phyloP scores from a whole-genome alignment of 2,113 vertebrate genomes.

The Lepus timidus region DNA sequence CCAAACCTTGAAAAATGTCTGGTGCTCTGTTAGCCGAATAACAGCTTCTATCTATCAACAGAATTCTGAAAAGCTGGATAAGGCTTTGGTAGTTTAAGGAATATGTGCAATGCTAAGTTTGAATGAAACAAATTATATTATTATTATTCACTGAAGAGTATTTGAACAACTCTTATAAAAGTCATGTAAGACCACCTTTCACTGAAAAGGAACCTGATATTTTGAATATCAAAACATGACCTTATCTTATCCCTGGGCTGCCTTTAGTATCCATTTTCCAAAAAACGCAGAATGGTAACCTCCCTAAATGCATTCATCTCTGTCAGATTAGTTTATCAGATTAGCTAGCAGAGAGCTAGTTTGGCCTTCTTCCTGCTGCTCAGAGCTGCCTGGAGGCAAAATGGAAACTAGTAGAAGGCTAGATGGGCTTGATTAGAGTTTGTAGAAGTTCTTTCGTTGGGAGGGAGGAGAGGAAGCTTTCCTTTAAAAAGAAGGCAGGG shows the following conservation, averaged over 20 bases:
- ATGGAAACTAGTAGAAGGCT: neutral
- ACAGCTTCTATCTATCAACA: slow-evolving; percentile 23
- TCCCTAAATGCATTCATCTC: slow-evolving; percentile 23
- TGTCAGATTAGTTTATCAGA: slow-evolving; percentile 68
- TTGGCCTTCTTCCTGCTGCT: slow-evolving; percentile 1
- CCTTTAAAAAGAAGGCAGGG: neutral
- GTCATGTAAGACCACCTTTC: neutral
- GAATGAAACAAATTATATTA: neutral
- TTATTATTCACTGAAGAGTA: neutral
- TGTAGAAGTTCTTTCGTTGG: slow-evolving; percentile 32
- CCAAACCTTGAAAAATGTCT: slow-evolving; percentile 31
- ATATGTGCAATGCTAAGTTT: neutral
- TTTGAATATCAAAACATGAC: neutral
- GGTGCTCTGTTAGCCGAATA: slow-evolving; percentile 56
- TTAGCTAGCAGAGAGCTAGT: slow-evolving; percentile 36
- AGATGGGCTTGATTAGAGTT: slow-evolving; percentile 47
- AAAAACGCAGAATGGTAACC: neutral
- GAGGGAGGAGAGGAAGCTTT: neutral
- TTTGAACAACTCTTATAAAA: slow-evolving; percentile 22
- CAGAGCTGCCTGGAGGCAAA: slow-evolving; percentile 53
- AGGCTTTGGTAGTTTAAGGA: slow-evolving; percentile 5
- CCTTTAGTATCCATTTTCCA: slow-evolving; percentile 36
- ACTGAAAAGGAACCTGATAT: slow-evolving; percentile 10
- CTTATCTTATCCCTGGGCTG: neutral
- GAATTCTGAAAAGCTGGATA: slow-evolving; percentile 8